Conservation (phyloP, 2,888 invertebrate species). For the Noctua pronuba region DNA sequence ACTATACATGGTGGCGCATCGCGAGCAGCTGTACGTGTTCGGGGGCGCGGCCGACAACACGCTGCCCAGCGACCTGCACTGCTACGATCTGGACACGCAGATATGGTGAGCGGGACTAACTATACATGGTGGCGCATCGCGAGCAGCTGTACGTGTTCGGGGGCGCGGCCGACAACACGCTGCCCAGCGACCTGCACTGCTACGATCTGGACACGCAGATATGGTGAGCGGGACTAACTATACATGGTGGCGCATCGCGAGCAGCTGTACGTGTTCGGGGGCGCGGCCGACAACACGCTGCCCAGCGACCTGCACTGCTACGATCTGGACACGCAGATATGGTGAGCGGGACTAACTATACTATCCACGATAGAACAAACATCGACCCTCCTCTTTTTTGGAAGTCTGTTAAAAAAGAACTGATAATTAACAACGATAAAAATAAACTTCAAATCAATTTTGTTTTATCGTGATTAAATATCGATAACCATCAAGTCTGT, state of each 20-base stretch:
- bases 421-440: neutral
- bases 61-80: no score
- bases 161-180: no score
- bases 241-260: no score
- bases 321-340: conserved; percentile 95
- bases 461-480: no score
- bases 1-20: neutral
- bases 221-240: no score
- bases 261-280: no score
- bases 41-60: conserved; percentile 71
- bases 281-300: conserved; percentile 95
- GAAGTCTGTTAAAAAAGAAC: neutral
- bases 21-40: no score
- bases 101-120: no score
- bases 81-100: no score
- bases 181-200: neutral
- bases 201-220: conserved; percentile 73
- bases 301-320: conserved; percentile 98
- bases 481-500: neutral
- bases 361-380: neutral
- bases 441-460: neutral
- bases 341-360: no score
- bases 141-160: no score
- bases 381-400: neutral
- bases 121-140: no score